phyloP scores from a whole-genome alignment of 2,888 invertebrate species.

The Gymnoscelis rufifasciata region DNA sequence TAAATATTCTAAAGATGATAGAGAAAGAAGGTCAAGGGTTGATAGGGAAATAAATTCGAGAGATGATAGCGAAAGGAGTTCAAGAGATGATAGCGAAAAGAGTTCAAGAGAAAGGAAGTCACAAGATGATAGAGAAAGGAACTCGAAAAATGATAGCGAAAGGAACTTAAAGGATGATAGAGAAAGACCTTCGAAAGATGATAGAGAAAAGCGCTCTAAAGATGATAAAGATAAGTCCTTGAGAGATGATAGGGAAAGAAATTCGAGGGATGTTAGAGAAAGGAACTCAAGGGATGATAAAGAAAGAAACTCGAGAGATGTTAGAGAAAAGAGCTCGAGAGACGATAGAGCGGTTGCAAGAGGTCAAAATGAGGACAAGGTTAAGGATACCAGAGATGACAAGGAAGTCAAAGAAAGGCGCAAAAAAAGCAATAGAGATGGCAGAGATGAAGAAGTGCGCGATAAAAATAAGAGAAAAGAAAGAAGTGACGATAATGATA shows the following conservation, averaged over 20 bases:
- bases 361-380: constrained; percentile 4
- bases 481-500: constrained; percentile 25
- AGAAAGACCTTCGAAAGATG: constrained; percentile 13
- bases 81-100: constrained; percentile 7
- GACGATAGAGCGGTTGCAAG: constrained; percentile 4
- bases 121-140: not conserved
- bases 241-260: constrained; percentile 7
- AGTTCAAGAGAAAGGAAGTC: not conserved
- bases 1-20: constrained; percentile 7
- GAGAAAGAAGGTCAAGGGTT: constrained; percentile 11
- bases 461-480: constrained; percentile 21
- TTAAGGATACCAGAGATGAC: constrained; percentile 14
- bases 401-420: constrained; percentile 9
- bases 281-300: constrained; percentile 2
- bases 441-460: constrained; percentile 18
- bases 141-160: not conserved
- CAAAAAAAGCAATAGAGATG: constrained; percentile 20
- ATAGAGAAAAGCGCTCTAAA: constrained; percentile 17
- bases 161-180: not conserved
- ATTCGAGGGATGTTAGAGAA: constrained; percentile 16
- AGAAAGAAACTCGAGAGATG: constrained; percentile 25
- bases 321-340: constrained; percentile 9
- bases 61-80: constrained; percentile 17
- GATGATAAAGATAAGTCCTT: constrained; percentile 11
- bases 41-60: constrained; percentile 20